Conservation (phyloP, 1,140 invertebrate species). For the Caligus rogercresseyi region DNA sequence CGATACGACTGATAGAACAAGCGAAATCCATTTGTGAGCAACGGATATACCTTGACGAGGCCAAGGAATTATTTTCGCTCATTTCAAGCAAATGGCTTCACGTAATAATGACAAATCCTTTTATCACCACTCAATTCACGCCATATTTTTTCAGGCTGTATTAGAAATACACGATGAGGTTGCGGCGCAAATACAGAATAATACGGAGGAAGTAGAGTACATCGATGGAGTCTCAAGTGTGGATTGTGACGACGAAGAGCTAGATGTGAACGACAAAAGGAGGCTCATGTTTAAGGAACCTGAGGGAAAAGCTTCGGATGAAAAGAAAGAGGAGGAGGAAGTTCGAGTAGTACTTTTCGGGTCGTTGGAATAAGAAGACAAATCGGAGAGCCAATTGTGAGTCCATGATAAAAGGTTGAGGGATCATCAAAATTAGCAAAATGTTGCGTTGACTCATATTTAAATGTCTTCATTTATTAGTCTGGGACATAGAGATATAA, state of each 20-base stretch:
- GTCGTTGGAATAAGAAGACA: slow-evolving; percentile 12
- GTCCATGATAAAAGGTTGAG: too few species aligned
- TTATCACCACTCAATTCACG: neutral
- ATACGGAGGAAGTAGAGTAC: slow-evolving; percentile 12
- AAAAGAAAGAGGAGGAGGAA: slow-evolving; percentile 11
- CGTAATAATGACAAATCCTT: slow-evolving; percentile 5
- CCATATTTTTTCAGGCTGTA: slow-evolving; percentile 10
- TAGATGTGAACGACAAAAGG: slow-evolving; percentile 1
- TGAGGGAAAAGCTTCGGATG: slow-evolving; percentile 1
- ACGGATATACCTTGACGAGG: slow-evolving; percentile 17
- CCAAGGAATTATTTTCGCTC: slow-evolving; percentile 17
- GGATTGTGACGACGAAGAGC: slow-evolving; percentile 8
- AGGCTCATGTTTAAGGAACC: neutral
- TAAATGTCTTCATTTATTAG: too few species aligned
- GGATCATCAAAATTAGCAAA: too few species aligned
- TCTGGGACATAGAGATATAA: too few species aligned
- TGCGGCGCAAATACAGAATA: slow-evolving; percentile 17
- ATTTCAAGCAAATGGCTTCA: slow-evolving; percentile 19
- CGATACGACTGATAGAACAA: slow-evolving; percentile 13
- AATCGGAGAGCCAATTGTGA: slow-evolving; percentile 10
- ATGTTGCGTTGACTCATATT: too few species aligned
- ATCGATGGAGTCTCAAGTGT: slow-evolving; percentile 13
- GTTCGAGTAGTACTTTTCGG: slow-evolving; percentile 13
- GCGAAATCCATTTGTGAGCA: slow-evolving; percentile 18
- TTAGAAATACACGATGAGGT: slow-evolving; percentile 18